Base-by-base conservation (phyloP, 1,140 invertebrate genomes). In the Penaeus indicus region DNA sequence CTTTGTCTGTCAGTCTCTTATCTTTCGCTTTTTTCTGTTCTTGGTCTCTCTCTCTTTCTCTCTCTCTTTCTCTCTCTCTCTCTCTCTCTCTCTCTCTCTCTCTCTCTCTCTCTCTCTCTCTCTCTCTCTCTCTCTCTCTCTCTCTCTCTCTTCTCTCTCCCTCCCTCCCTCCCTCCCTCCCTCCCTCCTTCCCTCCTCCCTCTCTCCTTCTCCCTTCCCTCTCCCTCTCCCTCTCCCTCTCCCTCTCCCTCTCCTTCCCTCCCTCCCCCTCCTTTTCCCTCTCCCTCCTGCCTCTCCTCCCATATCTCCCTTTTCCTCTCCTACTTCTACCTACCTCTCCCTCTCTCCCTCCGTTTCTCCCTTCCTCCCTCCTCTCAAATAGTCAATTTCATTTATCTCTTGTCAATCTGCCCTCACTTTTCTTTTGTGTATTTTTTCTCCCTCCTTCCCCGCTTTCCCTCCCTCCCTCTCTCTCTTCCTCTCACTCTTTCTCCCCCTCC, bases 301-400 rank as follows among this genome's bases (percentile, higher is more conserved):
- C 27, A 19, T 79, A 32, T 79, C 77, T 79, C 77, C 42, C 77
- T 79, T n/a, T 79, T n/a, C 21, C 77, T 79, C 77, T 79, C 77
- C 42, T n/a, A 16, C 77, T 47, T 21, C 42, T 21, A 10, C 77
- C 25, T 38, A 32, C 21, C 25, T 22, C 25, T 25, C 21, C 7
- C 64, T 67, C 64, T 7, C 21, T 67, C 21, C 11, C 72, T 77
- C 18, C 19, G 5, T 38, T 13, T 32, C 21, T 38, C 25, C 11
- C 19, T 38, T 22, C 42, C 21, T 38, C 72, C n/a, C 21, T 22
- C 72, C 25, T 38, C 72, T 77, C 16, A n/a, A 19, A 21, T n/a
- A 19, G n/a, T 67, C 75, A n/a, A 1, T 47, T 80, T 47, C 54
- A 19, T 25, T 21, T 80, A 32, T 60, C 47, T 47, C n/a, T 4